Evolutionary conservation across 2,113 vertebrate species (phyloP).

Genomic region (Haliaeetus leucogaster): DNA sequence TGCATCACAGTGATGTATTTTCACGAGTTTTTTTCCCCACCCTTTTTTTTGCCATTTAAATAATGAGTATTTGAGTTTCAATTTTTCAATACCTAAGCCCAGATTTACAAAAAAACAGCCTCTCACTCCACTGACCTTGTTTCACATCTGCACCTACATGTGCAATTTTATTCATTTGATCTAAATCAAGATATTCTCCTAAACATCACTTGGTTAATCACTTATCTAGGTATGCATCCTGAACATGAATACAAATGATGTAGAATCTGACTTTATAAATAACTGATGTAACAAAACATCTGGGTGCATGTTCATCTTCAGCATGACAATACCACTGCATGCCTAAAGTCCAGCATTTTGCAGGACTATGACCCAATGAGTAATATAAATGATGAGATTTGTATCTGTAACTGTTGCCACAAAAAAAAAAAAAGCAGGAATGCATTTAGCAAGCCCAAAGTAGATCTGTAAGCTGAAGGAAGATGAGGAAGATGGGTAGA

Average conservation of each 20-base stretch:
- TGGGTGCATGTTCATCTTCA: background rate
- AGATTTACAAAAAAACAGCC: background rate
- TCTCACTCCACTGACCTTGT: background rate
- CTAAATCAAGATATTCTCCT: background rate
- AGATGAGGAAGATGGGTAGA: background rate
- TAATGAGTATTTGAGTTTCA: background rate
- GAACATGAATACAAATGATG: background rate
- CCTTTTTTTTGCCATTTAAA: background rate
- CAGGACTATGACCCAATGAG: background rate
- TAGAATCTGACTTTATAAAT: background rate
- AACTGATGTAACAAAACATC: background rate
- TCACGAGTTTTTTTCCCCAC: fast-evolving
- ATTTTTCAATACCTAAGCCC: background rate
- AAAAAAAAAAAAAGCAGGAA: background rate
- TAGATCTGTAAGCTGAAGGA: background rate
- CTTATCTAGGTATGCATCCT: background rate
- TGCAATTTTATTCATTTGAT: background rate
- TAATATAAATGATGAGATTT: background rate
- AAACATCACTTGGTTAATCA: background rate
- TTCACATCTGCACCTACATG: background rate
- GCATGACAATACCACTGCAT: background rate
- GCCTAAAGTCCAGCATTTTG: background rate
- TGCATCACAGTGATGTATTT: background rate
- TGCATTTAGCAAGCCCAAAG: background rate
- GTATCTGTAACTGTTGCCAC: background rate